Evolutionary conservation across 2,113 vertebrate genomes (phyloP).

Genomic region (Ptyas mucosa): DNA sequence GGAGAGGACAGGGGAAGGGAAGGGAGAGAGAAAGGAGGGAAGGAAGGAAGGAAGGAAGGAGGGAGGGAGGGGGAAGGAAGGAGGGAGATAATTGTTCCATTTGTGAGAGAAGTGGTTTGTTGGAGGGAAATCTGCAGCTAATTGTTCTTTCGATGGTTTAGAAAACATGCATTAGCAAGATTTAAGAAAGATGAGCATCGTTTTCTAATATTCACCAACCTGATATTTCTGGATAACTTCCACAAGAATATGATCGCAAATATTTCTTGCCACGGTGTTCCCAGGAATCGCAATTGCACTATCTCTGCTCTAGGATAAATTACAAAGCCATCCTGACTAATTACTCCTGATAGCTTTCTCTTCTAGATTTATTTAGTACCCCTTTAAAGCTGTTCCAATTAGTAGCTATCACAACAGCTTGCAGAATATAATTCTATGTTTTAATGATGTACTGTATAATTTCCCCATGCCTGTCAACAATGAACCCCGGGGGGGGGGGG

Average conservation of each 20-base stretch:
- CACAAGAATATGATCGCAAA: background rate
- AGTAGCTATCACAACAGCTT: background rate
- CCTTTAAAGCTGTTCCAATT: background rate
- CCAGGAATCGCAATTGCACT: background rate
- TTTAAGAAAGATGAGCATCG: background rate
- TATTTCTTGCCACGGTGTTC: background rate
- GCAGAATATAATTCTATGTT: background rate
- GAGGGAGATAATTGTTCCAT: background rate
- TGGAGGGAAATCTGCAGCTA: background rate
- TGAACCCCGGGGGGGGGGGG: accelerated
- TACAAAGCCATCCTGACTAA: background rate
- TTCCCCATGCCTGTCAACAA: background rate
- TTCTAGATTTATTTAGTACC: background rate
- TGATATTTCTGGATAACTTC: background rate
- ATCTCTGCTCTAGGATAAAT: background rate
- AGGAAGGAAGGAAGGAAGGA: background rate
- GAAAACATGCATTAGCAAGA: background rate
- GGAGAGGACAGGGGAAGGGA: too few relatives aligned
- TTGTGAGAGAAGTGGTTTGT: background rate
- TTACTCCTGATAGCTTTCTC: background rate
- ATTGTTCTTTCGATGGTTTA: background rate
- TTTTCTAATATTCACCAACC: background rate
- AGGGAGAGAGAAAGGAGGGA: too few relatives aligned
- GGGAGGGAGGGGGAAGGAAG: accelerated
- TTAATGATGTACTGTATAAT: background rate